Conservation (phyloP, 2,113 vertebrate genomes). For the Empidonax traillii region DNA sequence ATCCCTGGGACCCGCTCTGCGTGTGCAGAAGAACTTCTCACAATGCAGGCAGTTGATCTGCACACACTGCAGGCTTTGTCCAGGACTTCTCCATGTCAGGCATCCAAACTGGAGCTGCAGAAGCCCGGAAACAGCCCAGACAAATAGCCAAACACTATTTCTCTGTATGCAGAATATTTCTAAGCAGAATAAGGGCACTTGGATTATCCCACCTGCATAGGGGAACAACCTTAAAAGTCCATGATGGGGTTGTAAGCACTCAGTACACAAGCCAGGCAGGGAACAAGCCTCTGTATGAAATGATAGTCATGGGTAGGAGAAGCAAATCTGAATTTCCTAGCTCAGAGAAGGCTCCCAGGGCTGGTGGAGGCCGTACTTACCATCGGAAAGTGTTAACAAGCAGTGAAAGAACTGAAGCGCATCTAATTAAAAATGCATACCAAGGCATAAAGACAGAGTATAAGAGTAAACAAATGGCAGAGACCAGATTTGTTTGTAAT, state of each 20-base stretch:
- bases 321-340: background rate
- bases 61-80: constrained; percentile 56
- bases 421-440: constrained; percentile 71
- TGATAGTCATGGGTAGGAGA: background rate
- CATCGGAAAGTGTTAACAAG: constrained; percentile 56
- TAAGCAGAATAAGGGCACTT: background rate
- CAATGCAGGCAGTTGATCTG: constrained; percentile 56
- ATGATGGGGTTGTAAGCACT: accelerated
- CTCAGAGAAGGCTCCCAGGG: background rate
- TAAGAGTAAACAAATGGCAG: constrained; percentile 70
- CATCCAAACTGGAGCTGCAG: constrained; percentile 51
- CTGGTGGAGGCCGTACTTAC: constrained; percentile 8
- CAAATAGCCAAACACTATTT: constrained; percentile 34
- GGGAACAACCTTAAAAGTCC: background rate
- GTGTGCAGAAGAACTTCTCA: constrained; percentile 34
- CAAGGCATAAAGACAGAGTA: constrained; percentile 67
- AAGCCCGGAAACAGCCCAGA: constrained; percentile 53
- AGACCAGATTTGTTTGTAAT: constrained; percentile 71
- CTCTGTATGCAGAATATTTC: constrained; percentile 7
- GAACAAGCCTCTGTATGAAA: background rate
- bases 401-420: constrained; percentile 61
- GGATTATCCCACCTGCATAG: background rate
- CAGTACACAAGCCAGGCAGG: background rate
- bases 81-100: constrained; percentile 23
- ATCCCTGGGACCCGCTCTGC: constrained; percentile 21